These are phyloP conservation scores for Myrmecophaga tridactyla DNA, from an alignment of 2,113 vertebrate genomes.

Conservation along the genomic window DNA sequence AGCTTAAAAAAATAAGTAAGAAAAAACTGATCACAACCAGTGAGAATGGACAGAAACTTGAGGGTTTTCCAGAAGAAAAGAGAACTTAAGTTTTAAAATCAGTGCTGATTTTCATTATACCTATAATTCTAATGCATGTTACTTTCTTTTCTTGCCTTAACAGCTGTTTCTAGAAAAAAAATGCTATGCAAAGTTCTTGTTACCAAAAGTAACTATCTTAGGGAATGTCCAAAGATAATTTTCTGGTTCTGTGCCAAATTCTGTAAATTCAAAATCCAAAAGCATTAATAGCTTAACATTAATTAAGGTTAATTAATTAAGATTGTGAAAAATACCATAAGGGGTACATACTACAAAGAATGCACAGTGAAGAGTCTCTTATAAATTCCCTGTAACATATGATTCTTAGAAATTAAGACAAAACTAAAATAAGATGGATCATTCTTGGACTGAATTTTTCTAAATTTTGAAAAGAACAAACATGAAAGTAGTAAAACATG, in stretches of 20 bases:
- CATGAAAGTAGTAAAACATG: not conserved
- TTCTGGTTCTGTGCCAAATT: not conserved
- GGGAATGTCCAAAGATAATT: not conserved
- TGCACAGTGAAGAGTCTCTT: not conserved
- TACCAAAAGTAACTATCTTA: not conserved
- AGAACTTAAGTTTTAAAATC: not conserved
- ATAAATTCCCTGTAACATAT: not conserved
- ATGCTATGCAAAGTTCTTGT: not conserved
- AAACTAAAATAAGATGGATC: conserved; percentile 17
- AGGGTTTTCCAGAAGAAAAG: not conserved
- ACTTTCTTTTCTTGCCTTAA: not conserved
- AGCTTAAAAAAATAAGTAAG: not conserved
- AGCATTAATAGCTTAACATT: no score
- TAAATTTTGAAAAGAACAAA: not conserved
- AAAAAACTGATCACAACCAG: not conserved
- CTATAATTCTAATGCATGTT: not conserved
- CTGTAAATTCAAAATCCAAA: not conserved
- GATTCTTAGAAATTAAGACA: not conserved
- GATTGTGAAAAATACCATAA: not conserved
- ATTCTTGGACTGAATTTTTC: not conserved
- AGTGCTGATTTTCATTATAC: not conserved
- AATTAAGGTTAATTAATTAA: no score
- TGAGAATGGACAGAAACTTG: not conserved
- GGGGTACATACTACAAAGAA: not conserved
- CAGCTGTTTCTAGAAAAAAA: not conserved